phyloP scores from a whole-genome alignment of 2,888 invertebrate species.

The Matsumyia berberina region DNA sequence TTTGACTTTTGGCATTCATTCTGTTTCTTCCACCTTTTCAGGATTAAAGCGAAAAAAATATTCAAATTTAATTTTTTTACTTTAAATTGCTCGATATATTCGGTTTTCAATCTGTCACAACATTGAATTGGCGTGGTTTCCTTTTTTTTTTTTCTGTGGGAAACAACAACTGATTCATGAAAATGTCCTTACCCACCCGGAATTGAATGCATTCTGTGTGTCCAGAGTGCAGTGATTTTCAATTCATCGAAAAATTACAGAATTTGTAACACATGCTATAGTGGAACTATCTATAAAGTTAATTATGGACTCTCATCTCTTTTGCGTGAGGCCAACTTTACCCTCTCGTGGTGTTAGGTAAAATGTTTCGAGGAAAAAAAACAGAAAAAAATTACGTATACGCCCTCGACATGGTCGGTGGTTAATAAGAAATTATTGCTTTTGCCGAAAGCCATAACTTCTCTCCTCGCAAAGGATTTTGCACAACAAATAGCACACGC shows the following conservation, averaged over 20 bases:
- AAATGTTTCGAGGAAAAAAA: background rate
- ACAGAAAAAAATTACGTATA: constrained; percentile 13
- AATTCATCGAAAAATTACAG: constrained; percentile 25
- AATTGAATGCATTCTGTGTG: too few relatives aligned
- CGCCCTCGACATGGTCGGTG: background rate
- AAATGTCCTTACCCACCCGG: too few relatives aligned
- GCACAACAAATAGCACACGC: background rate
- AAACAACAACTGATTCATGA: too few relatives aligned
- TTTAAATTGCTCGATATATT: too few relatives aligned
- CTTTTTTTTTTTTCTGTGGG: too few relatives aligned
- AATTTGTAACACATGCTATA: constrained; percentile 10
- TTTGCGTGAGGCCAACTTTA: constrained; percentile 1
- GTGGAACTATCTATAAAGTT: background rate
- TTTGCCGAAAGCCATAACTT: background rate
- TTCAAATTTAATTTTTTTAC: constrained; percentile 4
- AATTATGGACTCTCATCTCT: background rate
- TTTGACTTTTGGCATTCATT: background rate
- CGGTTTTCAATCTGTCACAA: background rate
- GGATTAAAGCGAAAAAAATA: background rate
- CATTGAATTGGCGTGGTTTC: too few relatives aligned
- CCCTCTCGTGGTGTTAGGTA: background rate
- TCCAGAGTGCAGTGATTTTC: too few relatives aligned
- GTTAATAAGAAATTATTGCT: constrained; percentile 26
- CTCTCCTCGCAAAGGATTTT: background rate
- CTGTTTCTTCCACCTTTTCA: background rate